Evolutionary conservation across 2,797 vertebrate species (phyloP).

Genomic region (Urocyon cinereoargenteus): DNA sequence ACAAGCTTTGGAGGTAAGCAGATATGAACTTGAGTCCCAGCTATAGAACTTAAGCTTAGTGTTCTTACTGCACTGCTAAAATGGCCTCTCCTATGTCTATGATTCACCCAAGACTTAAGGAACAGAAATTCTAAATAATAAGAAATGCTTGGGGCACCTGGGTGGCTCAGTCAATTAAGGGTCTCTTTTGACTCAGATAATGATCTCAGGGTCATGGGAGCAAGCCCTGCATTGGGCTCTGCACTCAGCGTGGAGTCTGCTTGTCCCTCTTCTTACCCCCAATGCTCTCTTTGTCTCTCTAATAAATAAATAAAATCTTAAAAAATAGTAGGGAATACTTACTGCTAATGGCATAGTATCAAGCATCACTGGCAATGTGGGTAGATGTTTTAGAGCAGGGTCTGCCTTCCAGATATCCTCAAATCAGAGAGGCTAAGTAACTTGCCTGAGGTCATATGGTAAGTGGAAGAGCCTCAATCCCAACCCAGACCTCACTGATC

Average conservation of each 20-base stretch:
- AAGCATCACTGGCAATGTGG: background rate
- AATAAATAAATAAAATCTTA: background rate
- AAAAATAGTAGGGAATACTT: background rate
- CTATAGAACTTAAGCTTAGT: background rate
- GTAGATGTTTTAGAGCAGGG: background rate
- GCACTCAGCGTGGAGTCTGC: background rate
- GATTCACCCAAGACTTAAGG: background rate
- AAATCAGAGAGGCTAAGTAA: background rate
- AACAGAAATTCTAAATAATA: background rate
- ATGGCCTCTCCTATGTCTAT: background rate
- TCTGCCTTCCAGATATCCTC: background rate
- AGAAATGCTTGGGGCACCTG: background rate
- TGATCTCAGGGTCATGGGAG: background rate
- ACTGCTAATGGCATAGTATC: background rate
- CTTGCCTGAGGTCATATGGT: background rate
- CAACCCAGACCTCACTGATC: background rate
- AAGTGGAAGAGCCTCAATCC: background rate
- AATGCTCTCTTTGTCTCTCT: background rate
- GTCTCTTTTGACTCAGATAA: background rate
- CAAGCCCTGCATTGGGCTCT: background rate
- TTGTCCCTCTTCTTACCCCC: background rate
- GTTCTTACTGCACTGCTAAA: background rate
- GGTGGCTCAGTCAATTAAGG: background rate
- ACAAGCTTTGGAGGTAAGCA: background rate
- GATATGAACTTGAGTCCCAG: background rate